Evolutionary conservation across 2,888 invertebrate species (phyloP).

Genomic region (Dusona sp.): DNA sequence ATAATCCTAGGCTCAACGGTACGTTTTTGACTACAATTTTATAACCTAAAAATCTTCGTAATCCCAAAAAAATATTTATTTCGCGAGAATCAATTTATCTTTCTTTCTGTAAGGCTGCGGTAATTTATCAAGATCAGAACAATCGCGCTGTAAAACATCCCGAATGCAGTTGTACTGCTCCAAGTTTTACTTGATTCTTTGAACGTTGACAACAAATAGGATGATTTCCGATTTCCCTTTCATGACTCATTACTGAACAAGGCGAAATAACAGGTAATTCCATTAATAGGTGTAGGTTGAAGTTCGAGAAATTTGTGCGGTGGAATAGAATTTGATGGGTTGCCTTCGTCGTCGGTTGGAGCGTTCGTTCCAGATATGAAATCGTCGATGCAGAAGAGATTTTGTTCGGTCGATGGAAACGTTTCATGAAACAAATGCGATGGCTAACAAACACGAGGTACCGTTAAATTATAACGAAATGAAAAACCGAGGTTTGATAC

Average conservation of each 20-base stretch:
- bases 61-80: background rate
- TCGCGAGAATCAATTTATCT: background rate
- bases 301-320: slow-evolving; percentile 77
- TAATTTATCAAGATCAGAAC: background rate
- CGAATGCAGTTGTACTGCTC: background rate
- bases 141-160: background rate
- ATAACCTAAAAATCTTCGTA: background rate
- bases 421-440: slow-evolving; percentile 82
- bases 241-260: slow-evolving; percentile 79
- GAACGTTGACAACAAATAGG: background rate
- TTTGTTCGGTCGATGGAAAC: slow-evolving; percentile 78
- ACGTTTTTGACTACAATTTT: background rate
- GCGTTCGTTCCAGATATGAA: slow-evolving; percentile 62
- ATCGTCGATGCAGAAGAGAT: slow-evolving; percentile 79
- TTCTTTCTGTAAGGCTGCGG: background rate
- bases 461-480: background rate
- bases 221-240: background rate
- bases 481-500: background rate
- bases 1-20: too few relatives aligned
- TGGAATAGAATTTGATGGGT: slow-evolving; percentile 56
- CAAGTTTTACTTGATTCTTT: background rate
- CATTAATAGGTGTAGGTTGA: slow-evolving; percentile 79
- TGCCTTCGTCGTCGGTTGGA: slow-evolving; percentile 53
- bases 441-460: slow-evolving; percentile 27
- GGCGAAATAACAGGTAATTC: slow-evolving; percentile 81